Percentiles rank a stretch among this genome's conserved stretches.
Evolutionary conservation across 2,797 vertebrate genomes (phyloP).

Genomic region (Perodicticus potto): DNA sequence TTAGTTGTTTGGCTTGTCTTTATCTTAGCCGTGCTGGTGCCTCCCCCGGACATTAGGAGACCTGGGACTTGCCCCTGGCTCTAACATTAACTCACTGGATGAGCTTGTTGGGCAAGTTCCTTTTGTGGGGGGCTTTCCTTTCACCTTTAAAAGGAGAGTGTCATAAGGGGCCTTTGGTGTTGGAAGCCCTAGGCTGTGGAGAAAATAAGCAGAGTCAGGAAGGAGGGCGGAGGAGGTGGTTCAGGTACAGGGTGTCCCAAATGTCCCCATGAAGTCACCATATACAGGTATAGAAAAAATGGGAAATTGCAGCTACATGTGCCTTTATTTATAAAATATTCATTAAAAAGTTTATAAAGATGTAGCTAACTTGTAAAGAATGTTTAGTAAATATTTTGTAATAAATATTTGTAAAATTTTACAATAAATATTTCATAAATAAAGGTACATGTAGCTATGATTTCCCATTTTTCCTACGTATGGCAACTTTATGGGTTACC

Average conservation of each 20-base stretch:
- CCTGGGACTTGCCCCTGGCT: neutral
- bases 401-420: no score
- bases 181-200: neutral
- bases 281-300: no score
- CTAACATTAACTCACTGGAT: neutral
- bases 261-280: no score
- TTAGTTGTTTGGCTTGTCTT: neutral
- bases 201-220: neutral
- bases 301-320: no score
- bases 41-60: neutral
- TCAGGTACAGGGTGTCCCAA: neutral
- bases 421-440: no score
- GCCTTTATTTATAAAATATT: no score
- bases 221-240: neutral
- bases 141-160: neutral
- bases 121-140: neutral
- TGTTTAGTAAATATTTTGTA: no score
- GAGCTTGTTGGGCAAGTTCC: neutral
- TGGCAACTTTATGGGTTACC: no score
- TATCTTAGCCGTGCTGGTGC: neutral
- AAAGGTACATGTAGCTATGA: no score
- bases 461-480: no score
- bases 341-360: no score
- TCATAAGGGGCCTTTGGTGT: neutral
- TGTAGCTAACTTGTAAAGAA: no score